phyloP scores from a whole-genome alignment of 1,140 invertebrate genomes.

The Drosophila jambulina region DNA sequence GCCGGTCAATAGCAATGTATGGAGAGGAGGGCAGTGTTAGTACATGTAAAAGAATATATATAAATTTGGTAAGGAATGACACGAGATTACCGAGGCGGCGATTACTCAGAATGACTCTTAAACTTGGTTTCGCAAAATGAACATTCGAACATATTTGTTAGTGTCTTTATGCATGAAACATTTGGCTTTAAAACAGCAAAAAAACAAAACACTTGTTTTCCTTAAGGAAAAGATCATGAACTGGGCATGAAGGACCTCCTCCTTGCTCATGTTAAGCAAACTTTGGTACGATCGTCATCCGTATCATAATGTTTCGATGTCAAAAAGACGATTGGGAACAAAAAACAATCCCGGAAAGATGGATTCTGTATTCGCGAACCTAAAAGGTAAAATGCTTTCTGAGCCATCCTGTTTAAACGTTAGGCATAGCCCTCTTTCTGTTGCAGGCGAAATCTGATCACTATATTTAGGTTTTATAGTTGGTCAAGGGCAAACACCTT shows the following conservation, averaged over 20 bases:
- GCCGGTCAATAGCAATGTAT: slow-evolving; percentile 55
- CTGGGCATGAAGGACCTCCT: background rate
- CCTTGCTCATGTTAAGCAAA: background rate
- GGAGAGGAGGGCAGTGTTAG: slow-evolving; percentile 32
- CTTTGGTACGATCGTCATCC: background rate
- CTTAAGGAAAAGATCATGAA: background rate
- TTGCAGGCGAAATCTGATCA: slow-evolving; percentile 3
- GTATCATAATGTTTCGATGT: background rate
- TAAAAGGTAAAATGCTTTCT: background rate
- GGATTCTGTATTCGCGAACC: background rate
- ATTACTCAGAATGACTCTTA: slow-evolving; percentile 38
- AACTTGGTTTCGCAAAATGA: slow-evolving; percentile 26
- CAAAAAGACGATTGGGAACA: background rate
- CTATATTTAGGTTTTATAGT: background rate
- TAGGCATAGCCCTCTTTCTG: background rate
- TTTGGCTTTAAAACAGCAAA: background rate
- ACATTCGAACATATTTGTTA: slow-evolving; percentile 4
- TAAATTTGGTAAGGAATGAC: slow-evolving; percentile 74
- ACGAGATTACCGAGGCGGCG: slow-evolving; percentile 47
- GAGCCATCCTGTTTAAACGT: background rate
- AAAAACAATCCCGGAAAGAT: background rate
- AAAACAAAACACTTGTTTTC: background rate
- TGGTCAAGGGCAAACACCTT: background rate
- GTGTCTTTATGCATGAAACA: slow-evolving; percentile 6
- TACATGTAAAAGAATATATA: slow-evolving; percentile 78